Evolutionary conservation across 2,888 invertebrate species (phyloP).

Genomic region (Labia minor): DNA sequence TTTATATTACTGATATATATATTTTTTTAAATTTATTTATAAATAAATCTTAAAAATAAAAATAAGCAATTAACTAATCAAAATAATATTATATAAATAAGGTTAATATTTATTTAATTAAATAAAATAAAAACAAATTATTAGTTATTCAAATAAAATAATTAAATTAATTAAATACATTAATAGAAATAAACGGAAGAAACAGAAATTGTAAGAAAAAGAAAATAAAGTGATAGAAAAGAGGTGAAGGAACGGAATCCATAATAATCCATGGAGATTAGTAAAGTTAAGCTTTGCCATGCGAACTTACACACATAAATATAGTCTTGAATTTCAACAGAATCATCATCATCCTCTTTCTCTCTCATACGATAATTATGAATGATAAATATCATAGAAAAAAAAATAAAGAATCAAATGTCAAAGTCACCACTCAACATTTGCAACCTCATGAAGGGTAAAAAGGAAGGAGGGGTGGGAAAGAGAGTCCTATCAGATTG

Average conservation of each 20-base stretch:
- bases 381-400: conserved; percentile 4
- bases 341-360: conserved; percentile 5
- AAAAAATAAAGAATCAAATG: neutral
- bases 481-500: too few relatives aligned
- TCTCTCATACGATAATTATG: neutral
- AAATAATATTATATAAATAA: too few relatives aligned
- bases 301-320: conserved; percentile 2
- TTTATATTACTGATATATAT: too few relatives aligned
- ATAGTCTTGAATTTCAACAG: neutral
- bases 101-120: too few relatives aligned
- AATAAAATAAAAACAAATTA: too few relatives aligned
- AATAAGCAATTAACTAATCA: too few relatives aligned
- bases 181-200: too few relatives aligned
- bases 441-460: neutral
- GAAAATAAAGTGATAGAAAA: neutral
- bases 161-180: too few relatives aligned
- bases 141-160: too few relatives aligned
- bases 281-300: neutral
- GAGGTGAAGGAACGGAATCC: neutral
- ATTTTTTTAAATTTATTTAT: too few relatives aligned
- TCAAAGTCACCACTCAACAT: conserved; percentile 8
- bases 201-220: too few relatives aligned
- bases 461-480: neutral
- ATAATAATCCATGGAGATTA: neutral
- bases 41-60: too few relatives aligned